Conservation (phyloP, 1,140 invertebrate genomes). For the Habropoda laboriosa region DNA sequence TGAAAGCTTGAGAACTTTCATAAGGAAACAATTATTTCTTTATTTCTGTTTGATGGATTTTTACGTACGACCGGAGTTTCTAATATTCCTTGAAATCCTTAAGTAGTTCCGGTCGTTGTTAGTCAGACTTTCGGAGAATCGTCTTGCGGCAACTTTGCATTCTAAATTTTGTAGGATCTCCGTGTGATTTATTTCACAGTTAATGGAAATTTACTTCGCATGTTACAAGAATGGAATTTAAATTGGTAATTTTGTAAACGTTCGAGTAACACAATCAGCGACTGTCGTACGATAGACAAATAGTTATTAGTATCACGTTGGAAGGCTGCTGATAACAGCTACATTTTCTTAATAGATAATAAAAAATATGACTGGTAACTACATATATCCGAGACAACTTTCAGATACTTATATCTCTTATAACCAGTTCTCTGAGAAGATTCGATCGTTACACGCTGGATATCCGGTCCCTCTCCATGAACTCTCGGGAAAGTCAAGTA, state of each 20-base stretch:
- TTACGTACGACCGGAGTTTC: neutral
- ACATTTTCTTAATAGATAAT: conserved; percentile 6
- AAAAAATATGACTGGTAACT: conserved; percentile 13
- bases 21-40: too few species aligned
- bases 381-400: conserved; percentile 1
- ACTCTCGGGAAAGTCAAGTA: conserved; percentile 38
- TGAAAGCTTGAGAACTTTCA: too few species aligned
- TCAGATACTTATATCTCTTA: conserved; percentile 32
- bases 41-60: neutral
- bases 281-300: neutral
- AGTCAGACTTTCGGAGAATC: neutral
- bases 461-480: conserved; percentile 33
- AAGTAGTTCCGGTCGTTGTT: neutral
- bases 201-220: neutral
- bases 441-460: conserved; percentile 39
- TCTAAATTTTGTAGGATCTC: too few species aligned
- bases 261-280: neutral
- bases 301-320: neutral
- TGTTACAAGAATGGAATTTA: neutral
- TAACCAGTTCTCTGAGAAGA: conserved; percentile 48
- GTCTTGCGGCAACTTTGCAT: neutral
- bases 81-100: neutral
- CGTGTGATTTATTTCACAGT: too few species aligned
- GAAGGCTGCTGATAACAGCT: neutral
- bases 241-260: neutral